A percentile compares a stretch with the other conserved stretches of the same genome.
These are phyloP conservation scores for Peromyscus aztecus DNA, from an alignment of 2,797 vertebrate genomes.

Conservation along the genomic window DNA sequence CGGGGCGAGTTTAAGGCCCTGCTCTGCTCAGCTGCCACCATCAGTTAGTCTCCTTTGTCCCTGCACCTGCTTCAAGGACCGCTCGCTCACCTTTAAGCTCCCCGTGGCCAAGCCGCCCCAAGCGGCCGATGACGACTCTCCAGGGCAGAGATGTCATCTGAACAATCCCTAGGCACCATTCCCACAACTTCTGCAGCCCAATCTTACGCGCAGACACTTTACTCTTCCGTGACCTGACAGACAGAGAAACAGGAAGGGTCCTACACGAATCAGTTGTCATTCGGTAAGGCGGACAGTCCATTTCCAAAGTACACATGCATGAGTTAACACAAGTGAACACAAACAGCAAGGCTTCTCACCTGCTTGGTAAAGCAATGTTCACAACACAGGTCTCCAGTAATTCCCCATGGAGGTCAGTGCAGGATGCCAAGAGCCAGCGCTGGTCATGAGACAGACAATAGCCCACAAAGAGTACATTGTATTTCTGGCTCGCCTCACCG, in stretches of 20 bases:
- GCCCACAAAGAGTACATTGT: slow-evolving; percentile 97
- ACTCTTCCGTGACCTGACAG: slow-evolving; percentile 92
- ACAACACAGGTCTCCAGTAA: slow-evolving; percentile 96
- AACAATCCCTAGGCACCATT: slow-evolving; percentile 97
- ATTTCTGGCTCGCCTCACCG: slow-evolving; percentile 94
- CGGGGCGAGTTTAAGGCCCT: background rate
- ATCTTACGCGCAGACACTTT: slow-evolving; percentile 97
- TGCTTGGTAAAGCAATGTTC: slow-evolving; percentile 97
- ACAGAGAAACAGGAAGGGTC: background rate
- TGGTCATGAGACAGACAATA: slow-evolving; percentile 99
- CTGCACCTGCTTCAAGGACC: accelerated
- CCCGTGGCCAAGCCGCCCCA: slow-evolving; percentile 96
- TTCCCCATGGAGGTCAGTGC: slow-evolving; percentile 98
- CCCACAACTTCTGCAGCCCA: slow-evolving; percentile 98
- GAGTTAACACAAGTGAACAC: background rate
- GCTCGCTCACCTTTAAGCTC: slow-evolving; percentile 94
- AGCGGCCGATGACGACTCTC: slow-evolving; percentile 98
- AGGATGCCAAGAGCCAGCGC: slow-evolving; percentile 98
- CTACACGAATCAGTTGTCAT: slow-evolving; percentile 10
- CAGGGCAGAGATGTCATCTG: slow-evolving; percentile 98
- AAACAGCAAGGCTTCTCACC: slow-evolving; percentile 87
- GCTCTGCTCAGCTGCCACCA: background rate
- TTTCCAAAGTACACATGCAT: background rate
- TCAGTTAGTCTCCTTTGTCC: background rate
- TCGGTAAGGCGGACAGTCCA: background rate